Evolutionary conservation across 2,113 vertebrate species (phyloP), one percentile per base, ranked within the genome.

Genomic region (Eulemur macaco): DNA sequence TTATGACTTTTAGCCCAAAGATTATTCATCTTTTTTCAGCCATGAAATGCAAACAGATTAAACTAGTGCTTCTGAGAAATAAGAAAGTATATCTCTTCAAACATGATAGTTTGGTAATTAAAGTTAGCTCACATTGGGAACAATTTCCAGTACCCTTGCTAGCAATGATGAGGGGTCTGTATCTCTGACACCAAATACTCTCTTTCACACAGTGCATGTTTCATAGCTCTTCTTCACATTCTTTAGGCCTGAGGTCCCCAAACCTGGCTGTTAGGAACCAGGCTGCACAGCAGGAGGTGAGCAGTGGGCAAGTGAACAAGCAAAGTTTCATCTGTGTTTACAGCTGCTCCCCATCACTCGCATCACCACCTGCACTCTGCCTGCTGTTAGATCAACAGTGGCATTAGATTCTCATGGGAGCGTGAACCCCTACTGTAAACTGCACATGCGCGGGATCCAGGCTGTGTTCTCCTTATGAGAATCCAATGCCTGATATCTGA

Each of bases 1-100:
- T 98, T 98, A 96, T 8, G 66, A 63, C 86, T 96, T 98, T 98
- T 92, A 85, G 29, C 63, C 97, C 88, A 81, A 94, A 94, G 87
- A 96, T 93, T 94, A 87, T 86, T 89, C 86, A 71, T 97, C 93
- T 94, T 94, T 97, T 81, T 76, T 98, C 89, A 0, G 0, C 95
- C 68, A 37, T 95, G 84, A 98, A 91, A 87, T 84, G 93, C 13
- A 58, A 97, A 93, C 78, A 71, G 95, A 91, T 71, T 91, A 91
- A 94, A 82, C 58, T 84, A 76, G 76, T 89, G 20, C 60, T 96
- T 93, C 93, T 96, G 56, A 86, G 56, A 89, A 96, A 96, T 93
- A 94, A 69, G 25, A 69, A 95, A 81, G 45, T 56, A 92, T 3
- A 6, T 96, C 54, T 52, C 76, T 86, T 96, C 86, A 97, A 77